Percentiles rank a stretch among this genome's conserved stretches.
Conservation (phyloP, 2,888 invertebrate species). For the Eupeodes latifasciatus region DNA sequence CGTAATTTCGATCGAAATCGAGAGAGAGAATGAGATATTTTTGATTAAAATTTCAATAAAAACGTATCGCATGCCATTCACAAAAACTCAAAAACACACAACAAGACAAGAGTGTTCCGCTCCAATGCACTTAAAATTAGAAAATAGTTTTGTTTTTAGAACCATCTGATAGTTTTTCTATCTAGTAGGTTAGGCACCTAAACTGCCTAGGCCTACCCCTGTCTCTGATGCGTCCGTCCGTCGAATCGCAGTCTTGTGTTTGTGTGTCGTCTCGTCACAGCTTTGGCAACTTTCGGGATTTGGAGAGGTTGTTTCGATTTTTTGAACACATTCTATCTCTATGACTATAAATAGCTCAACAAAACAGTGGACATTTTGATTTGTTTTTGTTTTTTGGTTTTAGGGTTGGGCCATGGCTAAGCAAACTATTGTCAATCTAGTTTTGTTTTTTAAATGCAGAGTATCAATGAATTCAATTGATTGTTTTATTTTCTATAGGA, state of each 20-base stretch:
- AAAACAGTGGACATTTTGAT: conserved; percentile 8
- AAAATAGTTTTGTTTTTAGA: conserved; percentile 67
- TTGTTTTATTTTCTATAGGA: conserved; percentile 14
- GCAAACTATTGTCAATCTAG: conserved; percentile 58
- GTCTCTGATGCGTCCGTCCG: background rate
- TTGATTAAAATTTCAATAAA: conserved; percentile 64
- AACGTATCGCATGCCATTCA: conserved; percentile 50
- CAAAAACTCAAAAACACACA: conserved; percentile 26
- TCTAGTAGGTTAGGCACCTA: background rate
- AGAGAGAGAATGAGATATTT: conserved; percentile 47
- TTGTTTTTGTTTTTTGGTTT: conserved; percentile 28
- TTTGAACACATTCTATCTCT: conserved; percentile 49
- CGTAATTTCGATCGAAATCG: background rate
- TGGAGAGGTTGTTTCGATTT: conserved; percentile 40
- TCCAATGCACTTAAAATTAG: conserved; percentile 74
- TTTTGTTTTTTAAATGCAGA: conserved; percentile 26
- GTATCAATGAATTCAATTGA: conserved; percentile 64
- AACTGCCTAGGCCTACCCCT: too few species aligned
- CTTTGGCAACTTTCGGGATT: conserved; percentile 18
- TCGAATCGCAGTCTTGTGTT: too few species aligned
- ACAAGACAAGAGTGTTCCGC: conserved; percentile 62
- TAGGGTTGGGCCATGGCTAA: conserved; percentile 60
- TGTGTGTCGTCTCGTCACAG: too few species aligned
- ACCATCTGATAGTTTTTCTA: conserved; percentile 19
- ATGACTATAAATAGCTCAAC: conserved; percentile 53